Base-by-base conservation (phyloP, 1,140 invertebrate genomes). In the Sesamia nonagrioides region DNA sequence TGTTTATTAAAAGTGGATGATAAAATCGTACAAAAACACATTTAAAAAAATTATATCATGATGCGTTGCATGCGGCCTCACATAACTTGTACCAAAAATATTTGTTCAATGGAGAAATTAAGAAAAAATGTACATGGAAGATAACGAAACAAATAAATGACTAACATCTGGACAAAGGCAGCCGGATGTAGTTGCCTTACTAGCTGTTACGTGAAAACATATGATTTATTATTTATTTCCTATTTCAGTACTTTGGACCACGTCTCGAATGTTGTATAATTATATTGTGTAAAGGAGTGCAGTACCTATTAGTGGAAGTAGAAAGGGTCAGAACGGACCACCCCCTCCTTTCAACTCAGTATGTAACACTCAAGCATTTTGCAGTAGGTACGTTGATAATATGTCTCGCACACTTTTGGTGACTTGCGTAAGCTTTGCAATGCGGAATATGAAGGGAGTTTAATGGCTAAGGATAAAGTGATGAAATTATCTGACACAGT, bases 61-160 rank as follows among this genome's bases (percentile, higher is more conserved):
- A 2, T 17, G 33, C 18, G 35, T 2, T 21, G 33, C 52, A 45
- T 21, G 18, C 52, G 35, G 18, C 8, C 68, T 66, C 78, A 76
- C 48, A 27, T 83, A 11, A 61, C 79, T 86, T 86, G 71, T n/a
- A 77, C 79, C 61, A 35, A 68, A 78, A 68, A 78, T 61, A 54
- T 79, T 33, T 72, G 37, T 82, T 74, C 50, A 75, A 78, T 73
- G 71, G 81, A 83, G 85, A 88, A 87, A 88, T 89, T 86, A 82
- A 85, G 79, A 81, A 86, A 84, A 86, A 83, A 77, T 69, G 76
- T 74, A 74, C 74, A 82, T 80, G 81, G 76, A 85, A 80, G 84
- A 87, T 86, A 85, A 80, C 83, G 73, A 84, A 88, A 88, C 77
- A 80, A 83, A 86, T 83, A 89, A 85, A 75, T 63, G 56, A 18